Evolutionary conservation across 2,888 invertebrate species (phyloP).

Genomic region (Cephus pulcher): DNA sequence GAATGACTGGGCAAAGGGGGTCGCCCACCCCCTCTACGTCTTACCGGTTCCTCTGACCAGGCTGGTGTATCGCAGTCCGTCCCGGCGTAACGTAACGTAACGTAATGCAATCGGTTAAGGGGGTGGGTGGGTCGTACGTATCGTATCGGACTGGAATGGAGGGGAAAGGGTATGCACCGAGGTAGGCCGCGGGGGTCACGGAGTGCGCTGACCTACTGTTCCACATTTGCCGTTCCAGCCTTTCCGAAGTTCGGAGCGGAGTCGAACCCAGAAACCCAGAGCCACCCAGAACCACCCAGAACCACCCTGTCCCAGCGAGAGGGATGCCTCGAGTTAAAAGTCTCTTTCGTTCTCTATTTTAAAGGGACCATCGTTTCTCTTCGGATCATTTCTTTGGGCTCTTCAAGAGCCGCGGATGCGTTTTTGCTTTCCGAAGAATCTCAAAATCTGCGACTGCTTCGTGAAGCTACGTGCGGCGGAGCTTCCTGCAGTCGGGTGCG

Average conservation of each 20-base stretch:
- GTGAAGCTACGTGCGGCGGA: too few relatives aligned
- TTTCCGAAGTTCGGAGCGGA: slow-evolving; percentile 54
- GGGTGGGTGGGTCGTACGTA: slow-evolving; percentile 17
- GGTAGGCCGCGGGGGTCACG: slow-evolving; percentile 60
- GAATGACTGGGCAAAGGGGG: too few relatives aligned
- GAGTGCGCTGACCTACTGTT: slow-evolving; percentile 66
- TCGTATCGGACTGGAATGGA: slow-evolving; percentile 1
- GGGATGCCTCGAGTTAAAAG: background rate
- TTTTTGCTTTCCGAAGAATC: too few relatives aligned
- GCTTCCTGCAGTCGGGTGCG: too few relatives aligned
- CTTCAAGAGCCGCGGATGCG: too few relatives aligned
- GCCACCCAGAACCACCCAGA: slow-evolving; percentile 45
- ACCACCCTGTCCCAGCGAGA: slow-evolving; percentile 18
- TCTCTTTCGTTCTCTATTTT: too few relatives aligned
- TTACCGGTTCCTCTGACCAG: too few relatives aligned
- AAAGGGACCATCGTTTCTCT: too few relatives aligned
- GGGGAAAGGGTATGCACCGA: slow-evolving; percentile 28
- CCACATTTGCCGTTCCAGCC: slow-evolving; percentile 61
- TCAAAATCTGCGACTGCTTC: too few relatives aligned
- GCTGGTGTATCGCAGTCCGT: background rate
- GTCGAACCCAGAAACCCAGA: slow-evolving; percentile 53
- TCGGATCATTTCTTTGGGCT: too few relatives aligned
- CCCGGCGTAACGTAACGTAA: slow-evolving; percentile 31
- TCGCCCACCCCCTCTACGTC: too few relatives aligned
- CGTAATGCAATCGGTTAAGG: slow-evolving; percentile 38